phyloP scores from a whole-genome alignment of 2,113 vertebrate genomes.

The Elephas maximus region DNA sequence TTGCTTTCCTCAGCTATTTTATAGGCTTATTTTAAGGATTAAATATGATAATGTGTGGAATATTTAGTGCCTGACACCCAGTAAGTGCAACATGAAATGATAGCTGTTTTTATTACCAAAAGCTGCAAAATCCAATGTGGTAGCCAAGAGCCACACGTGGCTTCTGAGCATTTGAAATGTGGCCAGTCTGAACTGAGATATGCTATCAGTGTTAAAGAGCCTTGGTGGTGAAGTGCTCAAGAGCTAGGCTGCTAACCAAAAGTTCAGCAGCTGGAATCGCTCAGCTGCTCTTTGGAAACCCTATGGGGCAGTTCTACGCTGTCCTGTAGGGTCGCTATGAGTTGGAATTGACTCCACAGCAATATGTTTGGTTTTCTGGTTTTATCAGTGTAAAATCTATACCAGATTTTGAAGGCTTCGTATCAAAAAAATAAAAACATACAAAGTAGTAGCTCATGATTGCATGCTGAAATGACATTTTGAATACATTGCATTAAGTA shows the following conservation, averaged over 20 bases:
- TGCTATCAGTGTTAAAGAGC: too few species aligned
- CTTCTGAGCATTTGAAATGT: background rate
- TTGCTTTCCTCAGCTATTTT: background rate
- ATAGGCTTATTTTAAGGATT: background rate
- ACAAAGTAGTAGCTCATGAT: background rate
- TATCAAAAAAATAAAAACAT: background rate
- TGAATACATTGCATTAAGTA: background rate
- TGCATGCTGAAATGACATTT: conserved; percentile 25
- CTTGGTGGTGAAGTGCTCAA: too few species aligned
- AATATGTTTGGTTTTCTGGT: too few species aligned
- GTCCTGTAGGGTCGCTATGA: too few species aligned
- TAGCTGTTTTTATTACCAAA: background rate
- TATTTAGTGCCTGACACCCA: background rate
- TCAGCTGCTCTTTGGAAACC: too few species aligned
- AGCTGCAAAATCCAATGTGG: background rate
- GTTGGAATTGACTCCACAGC: too few species aligned
- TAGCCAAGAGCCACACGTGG: background rate
- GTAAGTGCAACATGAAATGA: background rate
- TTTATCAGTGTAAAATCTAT: background rate
- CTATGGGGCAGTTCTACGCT: too few species aligned
- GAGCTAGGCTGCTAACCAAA: too few species aligned
- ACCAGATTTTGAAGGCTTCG: background rate
- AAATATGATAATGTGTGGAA: background rate
- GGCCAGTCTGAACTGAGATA: background rate
- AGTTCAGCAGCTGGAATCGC: too few species aligned